Base-by-base conservation (phyloP, 2,888 invertebrate genomes). In the Hedya salicella region DNA sequence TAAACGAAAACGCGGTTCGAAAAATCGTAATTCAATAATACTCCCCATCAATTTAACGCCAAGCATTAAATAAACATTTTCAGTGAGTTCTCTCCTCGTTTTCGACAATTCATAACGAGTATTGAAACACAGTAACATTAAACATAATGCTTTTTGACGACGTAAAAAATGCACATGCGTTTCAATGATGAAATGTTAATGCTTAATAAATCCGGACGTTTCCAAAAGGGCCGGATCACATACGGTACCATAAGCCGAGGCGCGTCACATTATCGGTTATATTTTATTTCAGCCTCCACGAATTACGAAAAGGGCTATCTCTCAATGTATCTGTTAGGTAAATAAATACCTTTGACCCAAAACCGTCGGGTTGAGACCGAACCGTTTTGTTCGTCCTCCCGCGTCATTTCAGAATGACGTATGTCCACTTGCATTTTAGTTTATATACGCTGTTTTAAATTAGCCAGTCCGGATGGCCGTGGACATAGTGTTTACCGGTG, bases 291-390 rank as follows among this genome's bases (percentile, higher is more conserved):
- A 77, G 76, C 79, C 77, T 76, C 68, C 74, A 75, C 71, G 68
- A 64, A 62, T 78, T 83, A 76, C 76, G 78, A 80, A 82, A 82
- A 81, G 82, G 77, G 79, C 77, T 80, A 80, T 81, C 80, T 75
- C 74, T 73, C 73, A 75, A 76, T 79, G 77, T 78, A 81, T 81
- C 81, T 78, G 83, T 83, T 86, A 84, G 82, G 81, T 81, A 85
- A 87, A 87, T 88, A 87, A 87, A 88, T 86, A 87, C 83, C 77
- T 84, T 82, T 82, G 83, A 86, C 89, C 88, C 77, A 79, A 81
- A 88, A 83, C 80, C 80, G 87, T 85, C 85, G 80, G 68, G 62
- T 70, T 69, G 73, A 74, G 77, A 81, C 78, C 81, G 77, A 82
- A 79, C 77, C 75, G 78, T 73, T 73, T 74, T 72, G 75, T 77